phyloP scores from a whole-genome alignment of 2,113 vertebrate species.

The Ovis canadensis region DNA sequence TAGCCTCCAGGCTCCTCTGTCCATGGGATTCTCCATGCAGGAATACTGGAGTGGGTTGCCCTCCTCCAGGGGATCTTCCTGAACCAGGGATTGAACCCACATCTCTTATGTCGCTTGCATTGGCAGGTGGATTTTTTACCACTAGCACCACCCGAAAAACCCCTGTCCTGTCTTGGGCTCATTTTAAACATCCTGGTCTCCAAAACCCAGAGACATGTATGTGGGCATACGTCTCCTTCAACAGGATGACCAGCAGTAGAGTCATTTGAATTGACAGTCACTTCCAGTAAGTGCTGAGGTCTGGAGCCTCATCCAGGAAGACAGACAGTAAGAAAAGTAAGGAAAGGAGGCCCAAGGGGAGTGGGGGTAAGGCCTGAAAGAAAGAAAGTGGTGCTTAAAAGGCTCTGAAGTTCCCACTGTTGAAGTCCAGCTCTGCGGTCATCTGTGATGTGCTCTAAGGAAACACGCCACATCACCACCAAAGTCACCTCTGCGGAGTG shows the following conservation, averaged over 20 bases:
- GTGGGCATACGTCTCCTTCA: conserved; percentile 33
- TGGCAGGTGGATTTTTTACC: neutral
- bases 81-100: neutral
- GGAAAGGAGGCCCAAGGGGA: neutral
- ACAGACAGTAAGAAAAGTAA: neutral
- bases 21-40: neutral
- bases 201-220: conserved; percentile 9
- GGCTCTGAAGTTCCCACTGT: conserved; percentile 16
- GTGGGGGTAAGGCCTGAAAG: neutral
- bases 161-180: neutral
- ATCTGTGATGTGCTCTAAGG: neutral
- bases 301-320: conserved; percentile 41
- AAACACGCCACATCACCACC: neutral
- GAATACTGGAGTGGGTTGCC: neutral
- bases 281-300: conserved; percentile 66
- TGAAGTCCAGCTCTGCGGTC: neutral
- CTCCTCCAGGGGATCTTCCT: neutral
- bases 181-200: conserved; percentile 31
- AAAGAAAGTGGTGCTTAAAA: neutral
- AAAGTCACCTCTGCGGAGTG: neutral
- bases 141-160: rapidly evolving
- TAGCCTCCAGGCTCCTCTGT: neutral
- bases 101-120: neutral
- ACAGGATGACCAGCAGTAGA: conserved; percentile 33
- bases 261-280: conserved; percentile 74